A percentile compares a stretch with the other conserved stretches of the same genome.
phyloP scores from a whole-genome alignment of 2,888 invertebrate species.

The Megalurothrips usitatus region DNA sequence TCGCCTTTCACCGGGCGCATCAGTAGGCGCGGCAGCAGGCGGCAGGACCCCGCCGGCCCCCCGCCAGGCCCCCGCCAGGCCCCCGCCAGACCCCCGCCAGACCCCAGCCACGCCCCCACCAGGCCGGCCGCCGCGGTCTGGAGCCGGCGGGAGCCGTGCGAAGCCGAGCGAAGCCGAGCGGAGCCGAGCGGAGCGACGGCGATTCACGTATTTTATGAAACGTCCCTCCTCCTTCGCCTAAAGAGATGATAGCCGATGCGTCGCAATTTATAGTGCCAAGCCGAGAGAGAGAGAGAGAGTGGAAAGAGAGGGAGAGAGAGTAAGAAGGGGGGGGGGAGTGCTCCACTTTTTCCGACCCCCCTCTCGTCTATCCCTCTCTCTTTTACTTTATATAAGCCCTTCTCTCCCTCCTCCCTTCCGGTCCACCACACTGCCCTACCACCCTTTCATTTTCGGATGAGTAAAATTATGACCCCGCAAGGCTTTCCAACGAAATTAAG shows the following conservation, averaged over 20 bases:
- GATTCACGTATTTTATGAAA: constrained; percentile 22
- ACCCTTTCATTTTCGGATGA: constrained; percentile 25
- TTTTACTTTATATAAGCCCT: too few species aligned
- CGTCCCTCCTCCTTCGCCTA: constrained; percentile 16
- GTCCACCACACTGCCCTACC: background rate
- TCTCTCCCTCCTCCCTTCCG: background rate
- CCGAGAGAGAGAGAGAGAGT: background rate
- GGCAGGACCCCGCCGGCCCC: background rate
- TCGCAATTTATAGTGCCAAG: constrained; percentile 14
- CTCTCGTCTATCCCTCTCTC: too few species aligned
- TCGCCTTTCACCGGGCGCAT: background rate
- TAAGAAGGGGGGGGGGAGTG: too few species aligned
- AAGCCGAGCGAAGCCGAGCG: background rate
- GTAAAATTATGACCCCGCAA: constrained; percentile 13
- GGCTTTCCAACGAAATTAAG: constrained; percentile 20
- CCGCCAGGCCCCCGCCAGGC: too few species aligned
- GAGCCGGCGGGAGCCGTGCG: too few species aligned
- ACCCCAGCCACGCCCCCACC: too few species aligned
- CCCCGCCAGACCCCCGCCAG: too few species aligned
- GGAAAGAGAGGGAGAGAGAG: too few species aligned
- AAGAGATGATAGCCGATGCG: constrained; percentile 14
- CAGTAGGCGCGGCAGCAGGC: background rate
- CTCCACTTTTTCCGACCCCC: too few species aligned
- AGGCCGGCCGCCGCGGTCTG: background rate
- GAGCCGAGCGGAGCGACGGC: background rate